Base-by-base conservation (phyloP, 23 tunicate species). In the Halocynthia roretzi region DNA sequence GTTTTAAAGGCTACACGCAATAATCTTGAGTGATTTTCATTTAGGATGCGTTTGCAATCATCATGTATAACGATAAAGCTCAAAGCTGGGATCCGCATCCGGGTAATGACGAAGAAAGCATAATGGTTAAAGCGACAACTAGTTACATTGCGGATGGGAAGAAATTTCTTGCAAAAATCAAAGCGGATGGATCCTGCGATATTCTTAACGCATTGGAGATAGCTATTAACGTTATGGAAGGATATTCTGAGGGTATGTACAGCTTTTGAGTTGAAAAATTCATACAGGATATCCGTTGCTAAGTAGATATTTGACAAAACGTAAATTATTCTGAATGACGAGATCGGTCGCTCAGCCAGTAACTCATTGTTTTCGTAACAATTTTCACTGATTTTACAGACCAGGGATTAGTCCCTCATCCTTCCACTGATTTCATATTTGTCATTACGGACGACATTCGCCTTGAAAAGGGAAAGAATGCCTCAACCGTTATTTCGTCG, bases 1-100 rank as follows among this genome's bases (percentile, higher is more conserved):
- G n/a, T n/a, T n/a, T n/a, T n/a, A n/a, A n/a, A n/a, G n/a, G n/a
- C n/a, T n/a, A n/a, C n/a, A n/a, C n/a, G n/a, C n/a, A n/a, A n/a
- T n/a, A n/a, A n/a, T n/a, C n/a, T n/a, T n/a, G n/a, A n/a, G n/a
- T n/a, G n/a, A n/a, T 31, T 31, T 31, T 31, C 1, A 31, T 31
- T 31, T 71, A 84, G 89, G 89, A 84, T 79, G 50, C 61, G 19
- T 84, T 84, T 71, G 49, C 83, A 9, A 78, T 84, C 53, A 40
- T 80, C 7, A 70, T 63, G 53, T 84, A 71, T 72, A 84, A 84
- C 61, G 54, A 77, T 14, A 50, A 75, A 51, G 83, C 71, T 8
- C 44, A 61, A 57, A 53, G 72, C 10, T 78, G 83, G 83, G 40
- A 61, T 15, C 79, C 89, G 15, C 56, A 51, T 10, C 76, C 76